Evolutionary conservation across 2,113 vertebrate genomes (phyloP), one percentile per base, ranked within the genome.

Genomic region (Tachycineta bicolor): DNA sequence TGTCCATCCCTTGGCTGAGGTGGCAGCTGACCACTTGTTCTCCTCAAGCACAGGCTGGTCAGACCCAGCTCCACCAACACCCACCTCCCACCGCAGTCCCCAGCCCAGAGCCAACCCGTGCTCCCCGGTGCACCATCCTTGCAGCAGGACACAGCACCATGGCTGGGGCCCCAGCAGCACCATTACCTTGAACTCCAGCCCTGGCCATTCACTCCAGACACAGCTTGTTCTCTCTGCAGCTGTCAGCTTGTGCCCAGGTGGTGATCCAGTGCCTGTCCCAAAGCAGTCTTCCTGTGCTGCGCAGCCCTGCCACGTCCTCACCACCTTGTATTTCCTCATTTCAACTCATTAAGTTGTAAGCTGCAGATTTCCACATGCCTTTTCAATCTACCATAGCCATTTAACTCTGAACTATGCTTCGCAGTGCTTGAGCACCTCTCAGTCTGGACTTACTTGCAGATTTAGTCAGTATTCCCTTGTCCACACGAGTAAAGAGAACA

Each of bases 401-500:
- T 92, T 82, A 87, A 93, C 83, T 82, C 90, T 60, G 63, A 93
- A 81, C 74, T 84, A 14, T 11, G 52, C 73, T 82, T 79, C 7
- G 3, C 65, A 33, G 25, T 1, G 41, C 74, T 60, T 71, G 68
- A 97, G 81, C 21, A 50, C 68, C 80, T 83, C 90, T 94, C 71
- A 39, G 59, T 25, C 46, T 58, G 47, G 64, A 67, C 83, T 93
- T 79, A 92, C 81, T 79, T 62, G 46, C 77, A 94, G 87, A 79
- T 93, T 89, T 83, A 89, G 41, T 88, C 75, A 89, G 77, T 87
- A 94, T 68, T 96, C 94, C 58, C 87, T 56, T 79, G 93, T 71
- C 74, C 77, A 84, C 83, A 93, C 10, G 60, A 93, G 56, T 68
- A 75, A 89, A 94, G 78, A 96, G 91, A 96, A 96, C 83, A 95